phyloP scores from a whole-genome alignment of 2,888 invertebrate genomes.

The Iselma pallidipennis region DNA sequence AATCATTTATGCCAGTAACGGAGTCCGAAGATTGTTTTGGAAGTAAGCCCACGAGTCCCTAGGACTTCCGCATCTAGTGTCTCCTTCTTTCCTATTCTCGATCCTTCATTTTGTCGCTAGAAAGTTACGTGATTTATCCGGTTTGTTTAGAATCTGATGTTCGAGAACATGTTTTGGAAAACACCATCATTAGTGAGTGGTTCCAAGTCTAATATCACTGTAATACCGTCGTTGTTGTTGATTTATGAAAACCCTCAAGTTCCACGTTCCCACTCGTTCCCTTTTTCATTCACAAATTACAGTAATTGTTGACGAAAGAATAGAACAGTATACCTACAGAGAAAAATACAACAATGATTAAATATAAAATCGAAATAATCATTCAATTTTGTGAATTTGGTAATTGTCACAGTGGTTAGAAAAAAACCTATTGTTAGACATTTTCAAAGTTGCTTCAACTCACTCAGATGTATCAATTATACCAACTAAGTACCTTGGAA shows the following conservation, averaged over 20 bases:
- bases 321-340: background rate
- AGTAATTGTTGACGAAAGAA: background rate
- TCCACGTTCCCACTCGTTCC: background rate
- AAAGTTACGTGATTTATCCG: background rate
- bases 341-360: too few relatives aligned
- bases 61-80: background rate
- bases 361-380: too few relatives aligned
- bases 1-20: background rate
- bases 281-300: background rate
- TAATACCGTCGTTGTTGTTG: conserved; percentile 30
- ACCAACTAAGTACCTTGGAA: conserved; percentile 5
- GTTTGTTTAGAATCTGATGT: conserved; percentile 8
- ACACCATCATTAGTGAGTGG: conserved; percentile 21
- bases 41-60: background rate
- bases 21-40: background rate
- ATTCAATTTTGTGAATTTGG: too few relatives aligned
- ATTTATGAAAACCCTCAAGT: conserved; percentile 25
- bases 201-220: conserved; percentile 27
- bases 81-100: background rate
- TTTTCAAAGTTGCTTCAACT: background rate
- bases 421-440: background rate
- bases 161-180: conserved; percentile 12
- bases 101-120: background rate
- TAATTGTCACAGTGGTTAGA: too few relatives aligned
- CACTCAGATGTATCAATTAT: background rate